These are phyloP conservation scores for Vulpes lagopus DNA, from an alignment of 2,113 vertebrate genomes.

Conservation along the genomic window DNA sequence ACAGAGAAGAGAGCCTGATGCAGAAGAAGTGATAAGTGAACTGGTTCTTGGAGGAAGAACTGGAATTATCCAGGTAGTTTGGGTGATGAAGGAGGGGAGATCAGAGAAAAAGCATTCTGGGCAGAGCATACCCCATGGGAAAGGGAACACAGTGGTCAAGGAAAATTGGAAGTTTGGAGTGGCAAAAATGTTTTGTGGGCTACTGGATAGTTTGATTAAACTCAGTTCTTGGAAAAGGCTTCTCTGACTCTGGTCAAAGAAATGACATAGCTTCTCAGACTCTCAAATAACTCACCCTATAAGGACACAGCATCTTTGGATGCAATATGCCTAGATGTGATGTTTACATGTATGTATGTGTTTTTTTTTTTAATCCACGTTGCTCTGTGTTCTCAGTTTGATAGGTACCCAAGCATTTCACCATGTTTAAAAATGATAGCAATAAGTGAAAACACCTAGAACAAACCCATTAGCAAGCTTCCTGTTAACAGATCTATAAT, in stretches of 20 bases:
- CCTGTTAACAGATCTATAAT: neutral
- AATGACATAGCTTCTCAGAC: neutral
- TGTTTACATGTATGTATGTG: rapidly evolving
- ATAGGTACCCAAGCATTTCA: neutral
- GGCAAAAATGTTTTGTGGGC: neutral
- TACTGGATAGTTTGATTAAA: neutral
- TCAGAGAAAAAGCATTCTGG: neutral
- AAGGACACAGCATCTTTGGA: constrained; percentile 35
- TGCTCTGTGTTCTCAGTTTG: neutral
- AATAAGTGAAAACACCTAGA: neutral
- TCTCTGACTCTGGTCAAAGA: neutral
- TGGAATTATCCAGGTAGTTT: neutral
- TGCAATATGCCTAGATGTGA: neutral
- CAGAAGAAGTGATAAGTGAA: neutral
- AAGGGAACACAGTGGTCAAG: neutral
- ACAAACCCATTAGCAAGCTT: neutral
- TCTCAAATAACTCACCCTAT: neutral
- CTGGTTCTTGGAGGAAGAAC: neutral
- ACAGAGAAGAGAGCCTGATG: neutral
- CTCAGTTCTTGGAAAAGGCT: neutral
- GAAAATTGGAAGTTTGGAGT: neutral
- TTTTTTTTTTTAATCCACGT: neutral
- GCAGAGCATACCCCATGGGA: neutral
- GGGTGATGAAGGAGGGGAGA: neutral
- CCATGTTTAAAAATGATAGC: neutral